Evolutionary conservation across 2,797 vertebrate genomes (phyloP).

Genomic region (Gambelia wislizenii): DNA sequence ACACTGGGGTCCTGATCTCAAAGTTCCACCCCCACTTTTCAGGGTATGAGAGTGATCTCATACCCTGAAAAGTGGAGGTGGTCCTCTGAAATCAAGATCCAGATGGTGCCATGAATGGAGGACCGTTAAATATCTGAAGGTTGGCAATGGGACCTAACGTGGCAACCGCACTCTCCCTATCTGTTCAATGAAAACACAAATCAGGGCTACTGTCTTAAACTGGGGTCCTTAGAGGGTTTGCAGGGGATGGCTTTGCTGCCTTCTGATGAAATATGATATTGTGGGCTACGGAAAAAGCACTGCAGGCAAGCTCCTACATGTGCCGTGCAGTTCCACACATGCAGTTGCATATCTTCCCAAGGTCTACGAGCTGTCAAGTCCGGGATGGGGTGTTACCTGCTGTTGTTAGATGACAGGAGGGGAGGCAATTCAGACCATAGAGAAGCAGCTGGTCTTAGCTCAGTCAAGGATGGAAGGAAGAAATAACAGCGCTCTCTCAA

Average conservation of each 20-base stretch:
- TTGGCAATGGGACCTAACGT: not conserved
- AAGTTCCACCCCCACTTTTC: not conserved
- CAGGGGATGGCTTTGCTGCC: no score
- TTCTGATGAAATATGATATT: not conserved
- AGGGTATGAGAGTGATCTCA: not conserved
- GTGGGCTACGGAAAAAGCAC: not conserved
- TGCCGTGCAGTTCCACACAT: no score
- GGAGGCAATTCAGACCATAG: no score
- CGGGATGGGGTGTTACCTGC: no score
- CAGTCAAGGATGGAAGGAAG: not conserved
- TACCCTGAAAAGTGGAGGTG: no score
- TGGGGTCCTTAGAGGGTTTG: not conserved
- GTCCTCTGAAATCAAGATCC: no score
- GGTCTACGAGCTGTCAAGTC: no score
- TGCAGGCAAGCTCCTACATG: no score
- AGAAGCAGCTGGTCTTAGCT: no score
- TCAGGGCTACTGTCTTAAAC: not conserved
- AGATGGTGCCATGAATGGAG: not conserved
- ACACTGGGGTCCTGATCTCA: not conserved
- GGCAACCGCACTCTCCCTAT: not conserved
- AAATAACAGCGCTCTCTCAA: not conserved
- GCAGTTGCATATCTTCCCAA: no score
- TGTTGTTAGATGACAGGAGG: no score
- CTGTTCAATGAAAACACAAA: not conserved
- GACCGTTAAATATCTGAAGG: not conserved